Conservation (phyloP, 2,888 invertebrate genomes). For the Cynaeus angustus region DNA sequence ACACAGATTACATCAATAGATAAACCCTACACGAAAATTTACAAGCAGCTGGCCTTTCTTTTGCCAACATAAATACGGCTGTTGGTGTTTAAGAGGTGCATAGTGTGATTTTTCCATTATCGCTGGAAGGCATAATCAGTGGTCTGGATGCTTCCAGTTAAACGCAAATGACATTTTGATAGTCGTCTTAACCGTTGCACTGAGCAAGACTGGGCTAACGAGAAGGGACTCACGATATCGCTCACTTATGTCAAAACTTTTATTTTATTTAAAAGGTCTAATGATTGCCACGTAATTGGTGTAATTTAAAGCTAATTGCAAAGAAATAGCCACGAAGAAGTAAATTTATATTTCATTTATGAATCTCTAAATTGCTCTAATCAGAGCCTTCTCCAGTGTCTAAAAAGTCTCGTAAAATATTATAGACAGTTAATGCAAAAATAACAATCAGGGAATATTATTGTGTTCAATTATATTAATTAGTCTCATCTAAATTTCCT, state of each 20-base stretch:
- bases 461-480: too few species aligned
- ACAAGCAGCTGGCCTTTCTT: slow-evolving; percentile 38
- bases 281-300: slow-evolving; percentile 56
- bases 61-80: slow-evolving; percentile 27
- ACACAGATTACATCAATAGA: slow-evolving; percentile 28
- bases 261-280: slow-evolving; percentile 60
- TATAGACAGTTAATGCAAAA: too few species aligned
- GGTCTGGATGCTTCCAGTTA: slow-evolving; percentile 50
- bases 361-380: slow-evolving; percentile 7
- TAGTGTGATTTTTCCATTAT: slow-evolving; percentile 53
- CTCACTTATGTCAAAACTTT: slow-evolving; percentile 58
- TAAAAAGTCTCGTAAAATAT: background rate
- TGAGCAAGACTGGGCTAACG: slow-evolving; percentile 35
- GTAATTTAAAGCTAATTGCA: slow-evolving; percentile 54
- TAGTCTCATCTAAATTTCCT: too few species aligned
- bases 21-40: slow-evolving; percentile 18
- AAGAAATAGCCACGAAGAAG: slow-evolving; percentile 20
- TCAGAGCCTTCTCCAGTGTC: background rate
- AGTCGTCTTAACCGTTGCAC: slow-evolving; percentile 53
- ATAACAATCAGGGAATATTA: too few species aligned
- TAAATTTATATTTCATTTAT: slow-evolving; percentile 35
- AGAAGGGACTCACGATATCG: slow-evolving; percentile 57
- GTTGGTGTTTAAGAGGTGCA: slow-evolving; percentile 20
- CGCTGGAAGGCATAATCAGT: slow-evolving; percentile 55
- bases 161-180: slow-evolving; percentile 64